A percentile compares a stretch with the other conserved stretches of the same genome.
phyloP scores from a whole-genome alignment of 2,888 invertebrate genomes.

The Halocaridina rubra region DNA sequence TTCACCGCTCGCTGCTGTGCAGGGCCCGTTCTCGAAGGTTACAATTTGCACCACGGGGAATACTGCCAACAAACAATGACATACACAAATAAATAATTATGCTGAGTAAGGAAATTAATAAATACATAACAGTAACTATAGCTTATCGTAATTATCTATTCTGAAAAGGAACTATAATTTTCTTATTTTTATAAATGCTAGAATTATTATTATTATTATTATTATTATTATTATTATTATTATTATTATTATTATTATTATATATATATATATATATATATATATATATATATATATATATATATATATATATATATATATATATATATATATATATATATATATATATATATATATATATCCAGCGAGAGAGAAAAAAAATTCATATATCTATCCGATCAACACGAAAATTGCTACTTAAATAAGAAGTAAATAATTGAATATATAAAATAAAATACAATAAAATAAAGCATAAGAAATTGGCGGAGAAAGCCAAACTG shows the following conservation, averaged over 20 bases:
- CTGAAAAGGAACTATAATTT: not conserved
- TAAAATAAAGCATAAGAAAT: no score
- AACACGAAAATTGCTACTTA: no score
- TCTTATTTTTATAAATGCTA: not conserved
- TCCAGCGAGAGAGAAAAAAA: not conserved
- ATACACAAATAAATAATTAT: no score
- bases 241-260: no score
- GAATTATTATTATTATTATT: no score
- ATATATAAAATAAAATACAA: no score
- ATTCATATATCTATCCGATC: not conserved
- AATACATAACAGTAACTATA: no score
- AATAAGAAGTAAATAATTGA: no score
- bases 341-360: not conserved
- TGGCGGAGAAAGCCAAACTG: no score
- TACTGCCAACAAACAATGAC: conserved; percentile 15
- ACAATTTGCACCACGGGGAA: conserved; percentile 47
- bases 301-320: not conserved
- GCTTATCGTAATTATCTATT: no score
- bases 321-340: not conserved
- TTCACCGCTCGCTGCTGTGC: conserved; percentile 30
- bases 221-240: no score
- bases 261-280: not conserved
- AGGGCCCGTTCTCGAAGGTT: conserved; percentile 52
- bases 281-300: not conserved
- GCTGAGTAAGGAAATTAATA: not conserved